A percentile compares a stretch with the other conserved stretches of the same genome.
Evolutionary conservation across 1,140 invertebrate species (phyloP).

Genomic region (Nasonia vitripennis): DNA sequence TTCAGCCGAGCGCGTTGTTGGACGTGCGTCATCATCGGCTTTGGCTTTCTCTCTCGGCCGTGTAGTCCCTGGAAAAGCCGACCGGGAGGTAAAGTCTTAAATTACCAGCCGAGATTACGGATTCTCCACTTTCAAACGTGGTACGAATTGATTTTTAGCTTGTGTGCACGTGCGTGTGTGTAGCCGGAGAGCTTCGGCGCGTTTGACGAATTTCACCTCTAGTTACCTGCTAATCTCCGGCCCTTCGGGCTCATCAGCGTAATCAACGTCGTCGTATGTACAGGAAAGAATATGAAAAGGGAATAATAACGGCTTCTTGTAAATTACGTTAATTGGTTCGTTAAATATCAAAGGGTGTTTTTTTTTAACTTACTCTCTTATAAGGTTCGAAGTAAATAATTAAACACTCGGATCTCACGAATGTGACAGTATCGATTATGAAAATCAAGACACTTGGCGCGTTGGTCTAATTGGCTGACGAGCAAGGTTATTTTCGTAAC

Average conservation of each 20-base stretch:
- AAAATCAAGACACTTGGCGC: too few relatives aligned
- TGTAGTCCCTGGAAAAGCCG: too few relatives aligned
- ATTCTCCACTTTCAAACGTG: slow-evolving; percentile 22
- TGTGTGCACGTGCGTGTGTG: neutral
- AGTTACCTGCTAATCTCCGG: too few relatives aligned
- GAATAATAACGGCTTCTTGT: neutral
- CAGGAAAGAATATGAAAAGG: neutral
- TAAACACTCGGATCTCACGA: too few relatives aligned
- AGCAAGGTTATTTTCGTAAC: too few relatives aligned
- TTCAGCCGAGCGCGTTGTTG: neutral
- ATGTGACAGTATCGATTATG: too few relatives aligned
- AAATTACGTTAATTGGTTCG: neutral
- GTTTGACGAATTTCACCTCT: too few relatives aligned
- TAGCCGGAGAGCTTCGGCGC: too few relatives aligned
- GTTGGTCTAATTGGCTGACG: too few relatives aligned
- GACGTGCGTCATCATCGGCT: neutral
- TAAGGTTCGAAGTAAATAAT: too few relatives aligned
- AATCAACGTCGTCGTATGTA: neutral
- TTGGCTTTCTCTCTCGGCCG: neutral
- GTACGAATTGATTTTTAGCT: neutral
- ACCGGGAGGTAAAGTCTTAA: neutral
- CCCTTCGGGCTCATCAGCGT: neutral
- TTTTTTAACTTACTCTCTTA: too few relatives aligned
- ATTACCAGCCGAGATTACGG: slow-evolving; percentile 21
- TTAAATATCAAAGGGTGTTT: too few relatives aligned